Evolutionary conservation across 2,113 vertebrate genomes (phyloP).

Genomic region (Galeopterus variegatus): DNA sequence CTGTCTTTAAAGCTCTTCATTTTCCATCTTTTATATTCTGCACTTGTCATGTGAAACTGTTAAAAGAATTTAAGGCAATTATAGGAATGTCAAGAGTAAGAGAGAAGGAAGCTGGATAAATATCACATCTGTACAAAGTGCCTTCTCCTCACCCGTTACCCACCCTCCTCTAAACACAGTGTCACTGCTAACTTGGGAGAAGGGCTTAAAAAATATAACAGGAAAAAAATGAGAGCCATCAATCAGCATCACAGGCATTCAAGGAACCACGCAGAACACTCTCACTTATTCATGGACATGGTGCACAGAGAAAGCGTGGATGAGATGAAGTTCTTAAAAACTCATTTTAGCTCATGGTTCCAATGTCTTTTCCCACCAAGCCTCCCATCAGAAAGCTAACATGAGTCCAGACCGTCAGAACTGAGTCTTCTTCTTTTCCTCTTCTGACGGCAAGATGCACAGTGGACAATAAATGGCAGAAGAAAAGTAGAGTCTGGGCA

Average conservation of each 20-base stretch:
- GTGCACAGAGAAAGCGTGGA: slow-evolving; percentile 44
- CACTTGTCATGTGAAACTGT: slow-evolving; percentile 65
- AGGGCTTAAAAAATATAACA: slow-evolving; percentile 41
- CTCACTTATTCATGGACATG: slow-evolving; percentile 38
- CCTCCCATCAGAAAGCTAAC: slow-evolving; percentile 40
- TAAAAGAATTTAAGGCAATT: slow-evolving; percentile 70
- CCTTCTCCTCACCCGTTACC: slow-evolving; percentile 48
- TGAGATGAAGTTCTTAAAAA: slow-evolving; percentile 57
- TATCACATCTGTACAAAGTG: background rate
- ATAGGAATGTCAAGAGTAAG: slow-evolving; percentile 56
- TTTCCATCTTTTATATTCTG: slow-evolving; percentile 73
- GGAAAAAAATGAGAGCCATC: slow-evolving; percentile 35
- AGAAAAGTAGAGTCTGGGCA: slow-evolving; percentile 67
- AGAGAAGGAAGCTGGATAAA: slow-evolving; percentile 55
- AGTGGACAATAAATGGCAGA: background rate
- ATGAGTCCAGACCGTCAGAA: slow-evolving; percentile 43
- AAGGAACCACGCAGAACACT: slow-evolving; percentile 48
- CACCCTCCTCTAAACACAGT: slow-evolving; percentile 3
- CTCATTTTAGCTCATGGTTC: slow-evolving; percentile 7
- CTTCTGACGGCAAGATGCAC: slow-evolving; percentile 7
- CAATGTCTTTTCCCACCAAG: slow-evolving; percentile 24
- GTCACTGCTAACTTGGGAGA: slow-evolving; percentile 38
- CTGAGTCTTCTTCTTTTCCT: slow-evolving; percentile 3
- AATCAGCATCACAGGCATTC: slow-evolving; percentile 30
- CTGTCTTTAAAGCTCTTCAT: slow-evolving; percentile 64